Evolutionary conservation across 2,888 invertebrate genomes (phyloP).

Genomic region (Lepidocyrtinus sp.): DNA sequence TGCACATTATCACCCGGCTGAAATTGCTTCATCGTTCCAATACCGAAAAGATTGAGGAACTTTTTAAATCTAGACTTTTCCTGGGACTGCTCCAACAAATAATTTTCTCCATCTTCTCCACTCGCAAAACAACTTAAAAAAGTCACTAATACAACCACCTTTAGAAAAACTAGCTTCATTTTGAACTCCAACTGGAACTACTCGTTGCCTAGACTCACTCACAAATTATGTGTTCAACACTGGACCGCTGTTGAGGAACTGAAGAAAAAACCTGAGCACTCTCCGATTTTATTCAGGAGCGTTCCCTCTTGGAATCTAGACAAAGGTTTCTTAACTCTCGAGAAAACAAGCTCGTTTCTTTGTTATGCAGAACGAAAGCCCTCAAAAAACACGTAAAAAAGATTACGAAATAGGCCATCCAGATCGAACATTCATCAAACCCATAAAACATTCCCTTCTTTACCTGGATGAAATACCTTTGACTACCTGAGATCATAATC

Average conservation of each 20-base stretch:
- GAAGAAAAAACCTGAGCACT: slow-evolving; percentile 15
- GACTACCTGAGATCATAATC: no score
- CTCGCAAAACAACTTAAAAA: background rate
- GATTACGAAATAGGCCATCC: no score
- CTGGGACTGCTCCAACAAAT: background rate
- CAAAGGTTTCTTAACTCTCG: no score
- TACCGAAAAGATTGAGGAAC: slow-evolving; percentile 49
- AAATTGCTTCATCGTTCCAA: slow-evolving; percentile 27
- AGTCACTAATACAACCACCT: background rate
- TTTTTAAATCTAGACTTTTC: slow-evolving; percentile 39
- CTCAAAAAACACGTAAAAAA: no score
- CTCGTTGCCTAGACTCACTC: background rate
- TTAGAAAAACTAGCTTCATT: background rate
- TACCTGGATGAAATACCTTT: no score
- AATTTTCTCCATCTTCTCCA: slow-evolving; percentile 30
- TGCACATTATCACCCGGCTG: background rate
- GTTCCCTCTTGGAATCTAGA: no score
- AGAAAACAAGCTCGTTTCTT: no score
- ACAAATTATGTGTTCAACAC: background rate
- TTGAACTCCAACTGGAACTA: background rate
- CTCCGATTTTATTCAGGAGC: slow-evolving; percentile 27
- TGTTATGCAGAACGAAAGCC: no score
- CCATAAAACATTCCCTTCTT: no score
- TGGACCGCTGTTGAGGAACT: slow-evolving; percentile 4
- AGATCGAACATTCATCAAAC: no score